phyloP scores from a whole-genome alignment of 2,888 invertebrate genomes.

The Hydropsyche betteni region DNA sequence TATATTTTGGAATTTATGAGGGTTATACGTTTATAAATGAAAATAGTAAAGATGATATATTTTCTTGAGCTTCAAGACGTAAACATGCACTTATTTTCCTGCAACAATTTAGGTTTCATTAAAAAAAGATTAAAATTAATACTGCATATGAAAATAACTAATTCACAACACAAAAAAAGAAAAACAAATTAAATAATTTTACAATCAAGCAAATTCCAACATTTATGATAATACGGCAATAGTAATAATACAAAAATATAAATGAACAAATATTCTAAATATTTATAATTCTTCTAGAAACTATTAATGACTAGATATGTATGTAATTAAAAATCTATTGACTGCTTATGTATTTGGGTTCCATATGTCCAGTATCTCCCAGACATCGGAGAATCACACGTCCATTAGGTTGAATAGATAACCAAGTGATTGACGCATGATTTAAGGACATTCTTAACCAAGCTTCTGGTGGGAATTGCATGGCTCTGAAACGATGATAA shows the following conservation, averaged over 20 bases:
- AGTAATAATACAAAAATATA: neutral
- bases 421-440: conserved; percentile 93
- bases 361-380: conserved; percentile 93
- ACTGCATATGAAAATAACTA: too few species aligned
- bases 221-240: too few species aligned
- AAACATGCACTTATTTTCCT: too few species aligned
- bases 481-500: conserved; percentile 72
- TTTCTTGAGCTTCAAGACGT: too few species aligned
- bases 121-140: too few species aligned
- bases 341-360: conserved; percentile 74
- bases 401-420: conserved; percentile 87
- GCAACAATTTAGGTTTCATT: too few species aligned
- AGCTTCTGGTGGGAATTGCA: conserved; percentile 96
- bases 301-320: neutral
- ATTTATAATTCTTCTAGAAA: neutral
- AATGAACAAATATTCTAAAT: neutral
- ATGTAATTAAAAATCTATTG: conserved; percentile 58
- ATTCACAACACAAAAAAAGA: too few species aligned
- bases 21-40: too few species aligned
- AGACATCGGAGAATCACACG: conserved; percentile 81
- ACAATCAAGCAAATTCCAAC: too few species aligned
- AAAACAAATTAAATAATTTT: too few species aligned
- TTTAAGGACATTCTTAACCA: conserved; percentile 94
- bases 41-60: too few species aligned
- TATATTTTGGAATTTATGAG: too few species aligned